Evolutionary conservation across 2,888 invertebrate genomes (phyloP).

Genomic region (Meteorus colon): DNA sequence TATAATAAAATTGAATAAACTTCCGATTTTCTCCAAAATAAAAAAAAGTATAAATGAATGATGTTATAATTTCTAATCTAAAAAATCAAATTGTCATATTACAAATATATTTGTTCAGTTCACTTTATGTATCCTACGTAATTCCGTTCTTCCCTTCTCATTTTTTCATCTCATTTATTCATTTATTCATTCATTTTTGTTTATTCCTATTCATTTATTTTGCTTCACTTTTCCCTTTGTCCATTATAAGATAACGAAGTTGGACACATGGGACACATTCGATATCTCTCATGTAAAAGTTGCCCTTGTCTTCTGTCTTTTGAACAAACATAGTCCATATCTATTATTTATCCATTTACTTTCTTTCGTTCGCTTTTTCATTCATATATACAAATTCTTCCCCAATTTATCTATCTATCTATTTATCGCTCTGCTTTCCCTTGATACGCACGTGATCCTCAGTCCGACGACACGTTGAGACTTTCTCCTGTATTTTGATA

Average conservation of each 20-base stretch:
- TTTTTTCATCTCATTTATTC: background rate
- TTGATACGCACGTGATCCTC: background rate
- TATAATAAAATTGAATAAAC: too few species aligned
- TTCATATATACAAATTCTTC: background rate
- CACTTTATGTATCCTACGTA: background rate
- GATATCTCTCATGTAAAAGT: background rate
- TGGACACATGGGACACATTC: background rate
- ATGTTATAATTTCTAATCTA: too few species aligned
- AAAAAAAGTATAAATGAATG: too few species aligned
- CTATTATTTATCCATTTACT: background rate
- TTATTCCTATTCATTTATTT: background rate
- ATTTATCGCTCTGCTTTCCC: too few species aligned
- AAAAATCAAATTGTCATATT: too few species aligned
- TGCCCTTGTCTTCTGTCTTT: background rate
- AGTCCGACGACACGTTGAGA: constrained; percentile 2
- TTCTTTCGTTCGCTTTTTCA: background rate
- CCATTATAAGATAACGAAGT: background rate
- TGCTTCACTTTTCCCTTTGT: background rate
- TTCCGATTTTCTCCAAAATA: too few species aligned
- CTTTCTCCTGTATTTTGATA: background rate
- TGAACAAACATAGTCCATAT: background rate
- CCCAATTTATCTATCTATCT: too few species aligned
- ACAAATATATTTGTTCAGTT: too few species aligned
- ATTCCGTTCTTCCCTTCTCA: background rate
- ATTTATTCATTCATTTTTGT: background rate